Percentiles rank a stretch among this genome's conserved stretches.
Conservation (phyloP, 2,113 vertebrate genomes). For the human (Homo sapiens) region DNA sequence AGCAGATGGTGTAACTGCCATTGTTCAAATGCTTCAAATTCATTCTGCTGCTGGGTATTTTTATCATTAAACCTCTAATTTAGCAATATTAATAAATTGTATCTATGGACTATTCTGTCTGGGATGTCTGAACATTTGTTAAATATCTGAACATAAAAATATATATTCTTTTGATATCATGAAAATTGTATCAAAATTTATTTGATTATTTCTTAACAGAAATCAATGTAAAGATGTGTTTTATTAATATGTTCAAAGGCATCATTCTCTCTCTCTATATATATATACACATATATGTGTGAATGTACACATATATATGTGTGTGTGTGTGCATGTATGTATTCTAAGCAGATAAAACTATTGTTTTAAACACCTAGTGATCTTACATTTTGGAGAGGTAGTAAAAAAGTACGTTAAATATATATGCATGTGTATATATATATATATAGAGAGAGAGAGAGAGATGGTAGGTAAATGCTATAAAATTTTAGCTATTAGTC, state of each 20-base stretch:
- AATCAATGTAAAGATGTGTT: background rate
- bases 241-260: background rate
- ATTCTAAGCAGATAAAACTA: no score
- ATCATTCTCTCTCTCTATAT: background rate
- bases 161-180: background rate
- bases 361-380: no score
- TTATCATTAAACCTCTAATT: slow-evolving; percentile 42
- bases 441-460: background rate
- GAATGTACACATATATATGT: no score
- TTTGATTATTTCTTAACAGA: slow-evolving; percentile 30
- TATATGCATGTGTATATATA: no score
- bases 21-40: slow-evolving; percentile 60
- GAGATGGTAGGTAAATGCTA: background rate
- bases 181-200: background rate
- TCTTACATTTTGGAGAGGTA: no score
- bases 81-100: slow-evolving; percentile 32
- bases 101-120: background rate
- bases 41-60: background rate
- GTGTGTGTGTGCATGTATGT: no score
- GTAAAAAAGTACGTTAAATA: no score
- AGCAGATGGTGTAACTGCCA: slow-evolving; percentile 52
- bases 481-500: background rate
- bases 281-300: no score
- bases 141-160: slow-evolving; percentile 16
- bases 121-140: background rate